Evolutionary conservation across 2,797 vertebrate genomes (phyloP), one percentile per base, ranked within the genome.

Genomic region (Melanotaenia pygmaea): DNA sequence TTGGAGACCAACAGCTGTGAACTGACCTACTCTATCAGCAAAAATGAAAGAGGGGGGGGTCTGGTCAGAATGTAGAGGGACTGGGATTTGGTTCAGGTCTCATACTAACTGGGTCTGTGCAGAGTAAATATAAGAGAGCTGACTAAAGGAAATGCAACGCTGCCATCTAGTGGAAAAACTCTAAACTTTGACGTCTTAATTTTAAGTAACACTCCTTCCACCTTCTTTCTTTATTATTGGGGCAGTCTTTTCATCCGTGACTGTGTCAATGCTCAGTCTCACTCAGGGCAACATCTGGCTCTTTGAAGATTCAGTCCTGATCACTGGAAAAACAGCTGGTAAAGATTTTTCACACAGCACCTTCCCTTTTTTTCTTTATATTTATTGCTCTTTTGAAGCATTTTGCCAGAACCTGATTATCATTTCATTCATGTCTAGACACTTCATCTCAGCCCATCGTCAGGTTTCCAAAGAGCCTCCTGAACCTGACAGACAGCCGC

Each of bases 231-330:
- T 2, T 62, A 16, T 75, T 18, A 35, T 14, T 65, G 51, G 79
- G 74, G 43, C 91, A 98, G 97, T 97, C 87, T 98, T 97, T 86
- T 97, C 97, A 0, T 97, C 96, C 0, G 93, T 98, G 82, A 96
- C 95, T 0, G 85, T 97, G 77, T 93, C 95, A 0, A 91, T 98
- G 70, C 92, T 95, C 20, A 92, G 93, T 32, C 92, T 95, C 92
- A 96, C 89, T 78, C 96, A 94, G 91, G 97, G 96, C 71, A 97
- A 97, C 92, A 92, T 98, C 81, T 98, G 96, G 96, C 89, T 98
- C 16, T 98, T 96, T 93, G 95, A 98, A 85, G 96, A 98, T 73
- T 95, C 91, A 4, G 85, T 98, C 82, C 89, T 96, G 82, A 96
- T 98, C 87, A 95, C 95, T 79, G 95, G 93, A 63, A 96, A 95